Evolutionary conservation across 2,888 invertebrate species (phyloP), one percentile per base, ranked within the genome.

Genomic region (Andrena bucephala): DNA sequence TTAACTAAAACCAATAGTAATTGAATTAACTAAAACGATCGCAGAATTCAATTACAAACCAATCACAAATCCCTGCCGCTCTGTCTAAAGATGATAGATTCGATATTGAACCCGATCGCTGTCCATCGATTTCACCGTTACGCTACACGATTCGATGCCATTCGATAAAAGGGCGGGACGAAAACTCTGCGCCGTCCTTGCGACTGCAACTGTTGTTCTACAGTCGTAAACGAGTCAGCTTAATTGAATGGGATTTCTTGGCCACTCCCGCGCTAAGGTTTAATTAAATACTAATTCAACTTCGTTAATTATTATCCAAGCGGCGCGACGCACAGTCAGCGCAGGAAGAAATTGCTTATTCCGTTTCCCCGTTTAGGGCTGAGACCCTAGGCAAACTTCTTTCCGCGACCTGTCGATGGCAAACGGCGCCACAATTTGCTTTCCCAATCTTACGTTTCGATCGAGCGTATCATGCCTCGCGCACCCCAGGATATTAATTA

Each of bases 271-370:
- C 54, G 65, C 57, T n/a, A 69, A 36, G n/a, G 36, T 66, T 80
- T 50, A 66, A 79, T 74, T 66, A 69, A 59, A 52, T 31, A 66
- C 66, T 67, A 67, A 81, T 80, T 66, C 69, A 80, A 81, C 66
- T 62, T 80, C 70, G 81, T 81, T 81, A 81, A 81, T 81, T 80
- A 62, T 80, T 50, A 57, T 62, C 27, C 27, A 54, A 80, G 2
- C 31, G 42, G 27, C 6, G 60, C 33, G 29, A 36, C 60, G 42
- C 29, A 59, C 57, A 31, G 27, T 6, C n/a, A 27, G 10, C n/a
- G n/a, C 24, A 48, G 24, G 24, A 66, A 66, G 73, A 54, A 70
- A 74, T 74, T 74, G 27, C 59, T 60, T 60, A 54, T 81, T 65
- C 72, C 68, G 27, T 69, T 73, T 48, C 31, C 31, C 24, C n/a